Evolutionary conservation across 2,888 invertebrate species (phyloP).

Genomic region (Heteropelma amictum): DNA sequence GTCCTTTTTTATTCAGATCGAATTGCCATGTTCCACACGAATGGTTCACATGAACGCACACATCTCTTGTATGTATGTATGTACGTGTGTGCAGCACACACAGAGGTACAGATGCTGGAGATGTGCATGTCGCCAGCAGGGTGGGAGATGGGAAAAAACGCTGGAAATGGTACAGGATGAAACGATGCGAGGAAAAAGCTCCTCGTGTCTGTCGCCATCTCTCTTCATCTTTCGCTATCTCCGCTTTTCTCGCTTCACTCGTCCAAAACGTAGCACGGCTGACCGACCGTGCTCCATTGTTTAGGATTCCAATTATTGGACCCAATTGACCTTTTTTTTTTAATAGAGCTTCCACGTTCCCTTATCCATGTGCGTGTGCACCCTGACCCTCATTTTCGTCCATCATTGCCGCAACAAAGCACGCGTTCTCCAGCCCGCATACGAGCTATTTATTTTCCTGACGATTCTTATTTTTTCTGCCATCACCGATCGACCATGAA

Average conservation of each 20-base stretch:
- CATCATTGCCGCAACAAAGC: conserved; percentile 27
- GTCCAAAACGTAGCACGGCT: conserved; percentile 59
- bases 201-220: neutral
- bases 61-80: conserved; percentile 20
- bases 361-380: conserved; percentile 27
- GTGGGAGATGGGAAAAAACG: conserved; percentile 49
- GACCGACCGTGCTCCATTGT: conserved; percentile 71
- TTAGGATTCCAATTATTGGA: conserved; percentile 75
- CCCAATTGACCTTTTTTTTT: conserved; percentile 63
- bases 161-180: conserved; percentile 37
- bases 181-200: conserved; percentile 47
- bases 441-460: neutral
- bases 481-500: too few species aligned
- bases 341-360: conserved; percentile 39
- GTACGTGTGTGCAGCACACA: conserved; percentile 6
- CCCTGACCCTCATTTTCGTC: conserved; percentile 43
- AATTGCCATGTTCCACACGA: conserved; percentile 39
- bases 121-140: conserved; percentile 47
- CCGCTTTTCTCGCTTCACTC: conserved; percentile 35
- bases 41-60: conserved; percentile 27
- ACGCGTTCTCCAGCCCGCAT: neutral
- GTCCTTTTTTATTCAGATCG: conserved; percentile 12
- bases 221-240: conserved; percentile 46
- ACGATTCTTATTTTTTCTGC: neutral
- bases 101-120: conserved; percentile 6